Percentiles rank a stretch among this genome's conserved stretches.
phyloP scores from a whole-genome alignment of 2,888 invertebrate genomes.

The Parnassius glacialis region DNA sequence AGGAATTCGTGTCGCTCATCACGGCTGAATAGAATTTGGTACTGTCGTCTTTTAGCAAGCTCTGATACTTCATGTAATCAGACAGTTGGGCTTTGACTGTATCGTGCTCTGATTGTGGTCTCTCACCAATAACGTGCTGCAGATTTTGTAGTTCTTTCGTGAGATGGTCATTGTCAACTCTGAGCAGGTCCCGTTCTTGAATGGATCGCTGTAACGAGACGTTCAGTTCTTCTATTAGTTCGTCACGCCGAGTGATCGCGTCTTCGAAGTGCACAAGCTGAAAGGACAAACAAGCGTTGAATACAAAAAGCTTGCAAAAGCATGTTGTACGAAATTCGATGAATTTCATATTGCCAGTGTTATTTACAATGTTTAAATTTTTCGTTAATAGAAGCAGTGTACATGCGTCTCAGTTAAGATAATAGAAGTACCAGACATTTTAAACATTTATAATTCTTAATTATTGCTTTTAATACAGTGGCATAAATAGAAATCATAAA shows the following conservation, averaged over 20 bases:
- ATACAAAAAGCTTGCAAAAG: constrained; percentile 39
- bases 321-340: too few relatives aligned
- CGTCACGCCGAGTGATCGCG: constrained; percentile 85
- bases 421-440: too few relatives aligned
- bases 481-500: too few relatives aligned
- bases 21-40: constrained; percentile 70
- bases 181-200: constrained; percentile 81
- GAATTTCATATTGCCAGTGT: too few relatives aligned
- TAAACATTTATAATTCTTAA: too few relatives aligned
- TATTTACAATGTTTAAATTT: too few relatives aligned
- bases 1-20: constrained; percentile 64
- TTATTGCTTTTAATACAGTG: too few relatives aligned
- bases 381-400: too few relatives aligned
- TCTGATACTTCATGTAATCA: constrained; percentile 71
- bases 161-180: constrained; percentile 82
- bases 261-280: constrained; percentile 88
- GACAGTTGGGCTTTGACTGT: constrained; percentile 68
- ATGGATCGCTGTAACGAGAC: constrained; percentile 85
- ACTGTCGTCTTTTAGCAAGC: constrained; percentile 65
- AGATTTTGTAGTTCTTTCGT: constrained; percentile 80
- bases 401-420: too few relatives aligned
- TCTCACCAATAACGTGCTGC: constrained; percentile 58
- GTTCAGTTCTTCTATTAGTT: constrained; percentile 86
- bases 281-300: constrained; percentile 71
- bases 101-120: constrained; percentile 59